Evolutionary conservation across 2,888 invertebrate genomes (phyloP), one percentile per base, ranked within the genome.

Genomic region (Didymodactylos carnosus): DNA sequence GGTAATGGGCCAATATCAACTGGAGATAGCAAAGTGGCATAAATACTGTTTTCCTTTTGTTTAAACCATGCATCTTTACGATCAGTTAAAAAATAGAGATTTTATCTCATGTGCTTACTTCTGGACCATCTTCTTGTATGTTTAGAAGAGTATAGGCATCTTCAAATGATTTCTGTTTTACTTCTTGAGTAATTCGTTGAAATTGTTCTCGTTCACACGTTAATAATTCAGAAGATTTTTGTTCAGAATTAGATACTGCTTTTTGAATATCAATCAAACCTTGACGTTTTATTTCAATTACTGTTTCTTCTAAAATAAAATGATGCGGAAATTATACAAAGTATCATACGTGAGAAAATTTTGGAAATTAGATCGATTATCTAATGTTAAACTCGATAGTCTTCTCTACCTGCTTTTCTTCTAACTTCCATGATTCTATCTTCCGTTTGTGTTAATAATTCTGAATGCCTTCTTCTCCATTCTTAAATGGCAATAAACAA

Each of bases 261-360:
- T 93, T 88, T 82, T 94, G 93, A 72, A 94, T 87, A 82, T 94
- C 94, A n/a, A 90, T 86, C 75, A 94, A 88, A 0, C 94, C 94
- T 81, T 92, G 92, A 1, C 92, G 87, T 81, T 92, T 93, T 74
- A 94, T 93, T 86, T 89, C 88, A 77, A 87, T 86, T 72, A 88
- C 88, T 1, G 88, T 87, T 79, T 88, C 88, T 80, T 88, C 88
- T 87, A 80, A 71, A 79, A 79, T 19, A 16, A 27, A 19, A 35
- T 16, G 23, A 16, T 29, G n/a, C n/a, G n/a, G n/a, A n/a, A n/a
- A n/a, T n/a, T n/a, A n/a, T n/a, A n/a, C n/a, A n/a, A n/a, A n/a
- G n/a, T n/a, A n/a, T n/a, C n/a, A n/a, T n/a, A n/a, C n/a, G n/a
- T n/a, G n/a, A n/a, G n/a, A n/a, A n/a, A n/a, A n/a, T n/a, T n/a